These are phyloP conservation scores for Notospermus geniculatus DNA, from an alignment of 1,140 invertebrate species.

Conservation along the genomic window DNA sequence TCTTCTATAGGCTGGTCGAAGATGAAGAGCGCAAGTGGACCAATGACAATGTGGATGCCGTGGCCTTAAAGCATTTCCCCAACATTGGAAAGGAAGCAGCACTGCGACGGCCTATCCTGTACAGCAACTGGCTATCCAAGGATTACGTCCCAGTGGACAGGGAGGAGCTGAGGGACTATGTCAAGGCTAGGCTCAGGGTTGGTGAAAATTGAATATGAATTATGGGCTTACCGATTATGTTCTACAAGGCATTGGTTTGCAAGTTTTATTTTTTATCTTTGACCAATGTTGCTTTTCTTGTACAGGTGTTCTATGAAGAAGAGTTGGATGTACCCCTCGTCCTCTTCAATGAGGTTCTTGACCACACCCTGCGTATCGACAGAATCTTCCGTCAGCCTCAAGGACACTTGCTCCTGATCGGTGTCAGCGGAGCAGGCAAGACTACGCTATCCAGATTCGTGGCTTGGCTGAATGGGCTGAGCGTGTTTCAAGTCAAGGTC, in stretches of 20 bases:
- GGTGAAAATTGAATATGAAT: too few relatives aligned
- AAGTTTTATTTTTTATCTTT: too few relatives aligned
- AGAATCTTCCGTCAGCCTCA: slow-evolving; percentile 98
- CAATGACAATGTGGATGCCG: slow-evolving; percentile 94
- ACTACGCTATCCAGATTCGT: slow-evolving; percentile 98
- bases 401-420: slow-evolving; percentile 86
- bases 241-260: too few relatives aligned
- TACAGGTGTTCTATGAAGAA: slow-evolving; percentile 97
- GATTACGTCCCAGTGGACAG: slow-evolving; percentile 96
- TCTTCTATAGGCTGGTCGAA: slow-evolving; percentile 73
- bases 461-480: slow-evolving; percentile 99
- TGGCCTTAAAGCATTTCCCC: slow-evolving; percentile 94
- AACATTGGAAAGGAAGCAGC: slow-evolving; percentile 83
- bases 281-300: slow-evolving; percentile 13
- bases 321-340: slow-evolving; percentile 97
- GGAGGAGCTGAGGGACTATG: slow-evolving; percentile 93
- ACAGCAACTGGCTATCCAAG: slow-evolving; percentile 98
- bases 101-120: slow-evolving; percentile 86
- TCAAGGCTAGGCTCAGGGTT: slow-evolving; percentile 91
- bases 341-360: slow-evolving; percentile 97
- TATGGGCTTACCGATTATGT: too few relatives aligned
- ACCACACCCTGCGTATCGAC: slow-evolving; percentile 97
- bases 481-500: slow-evolving; percentile 87
- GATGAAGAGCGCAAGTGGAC: slow-evolving; percentile 96
- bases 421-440: slow-evolving; percentile 87